A percentile compares a stretch with the other conserved stretches of the same genome.
phyloP scores from a whole-genome alignment of 2,888 invertebrate genomes.

The Amphipoea lucens region DNA sequence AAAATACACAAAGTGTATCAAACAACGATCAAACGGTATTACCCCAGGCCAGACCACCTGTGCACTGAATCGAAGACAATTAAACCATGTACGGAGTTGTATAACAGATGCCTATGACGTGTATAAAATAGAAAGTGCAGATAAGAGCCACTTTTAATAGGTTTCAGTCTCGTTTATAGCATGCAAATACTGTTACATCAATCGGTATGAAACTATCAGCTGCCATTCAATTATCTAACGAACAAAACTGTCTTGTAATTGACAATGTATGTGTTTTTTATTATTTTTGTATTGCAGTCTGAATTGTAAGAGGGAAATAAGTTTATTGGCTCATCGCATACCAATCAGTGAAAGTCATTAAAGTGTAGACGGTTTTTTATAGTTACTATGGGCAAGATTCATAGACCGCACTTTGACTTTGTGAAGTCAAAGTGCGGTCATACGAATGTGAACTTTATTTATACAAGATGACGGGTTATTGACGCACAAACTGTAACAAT shows the following conservation, averaged over 20 bases:
- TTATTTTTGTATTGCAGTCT: slow-evolving; percentile 18
- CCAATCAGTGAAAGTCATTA: slow-evolving; percentile 36
- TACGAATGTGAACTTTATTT: neutral
- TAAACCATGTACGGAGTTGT: slow-evolving; percentile 70
- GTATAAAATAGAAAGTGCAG: slow-evolving; percentile 78
- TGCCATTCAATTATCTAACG: slow-evolving; percentile 66
- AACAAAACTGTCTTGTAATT: slow-evolving; percentile 57
- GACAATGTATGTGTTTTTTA: slow-evolving; percentile 41
- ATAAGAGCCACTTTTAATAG: slow-evolving; percentile 74
- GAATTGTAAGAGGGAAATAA: slow-evolving; percentile 16
- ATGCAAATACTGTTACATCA: slow-evolving; percentile 76
- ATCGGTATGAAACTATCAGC: slow-evolving; percentile 61
- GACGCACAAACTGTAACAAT: too few relatives aligned
- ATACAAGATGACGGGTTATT: too few relatives aligned
- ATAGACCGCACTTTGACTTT: neutral
- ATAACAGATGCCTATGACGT: slow-evolving; percentile 71
- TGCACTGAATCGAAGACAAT: slow-evolving; percentile 65
- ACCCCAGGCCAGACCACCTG: slow-evolving; percentile 41
- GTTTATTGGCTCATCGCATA: slow-evolving; percentile 17
- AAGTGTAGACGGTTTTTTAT: neutral
- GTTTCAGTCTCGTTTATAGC: slow-evolving; percentile 74
- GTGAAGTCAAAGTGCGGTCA: neutral
- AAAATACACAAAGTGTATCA: neutral
- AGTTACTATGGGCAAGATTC: neutral
- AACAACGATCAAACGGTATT: slow-evolving; percentile 19